These are phyloP conservation scores for Potamarius usumacintae DNA, from an alignment of 2,113 vertebrate genomes.

Conservation along the genomic window DNA sequence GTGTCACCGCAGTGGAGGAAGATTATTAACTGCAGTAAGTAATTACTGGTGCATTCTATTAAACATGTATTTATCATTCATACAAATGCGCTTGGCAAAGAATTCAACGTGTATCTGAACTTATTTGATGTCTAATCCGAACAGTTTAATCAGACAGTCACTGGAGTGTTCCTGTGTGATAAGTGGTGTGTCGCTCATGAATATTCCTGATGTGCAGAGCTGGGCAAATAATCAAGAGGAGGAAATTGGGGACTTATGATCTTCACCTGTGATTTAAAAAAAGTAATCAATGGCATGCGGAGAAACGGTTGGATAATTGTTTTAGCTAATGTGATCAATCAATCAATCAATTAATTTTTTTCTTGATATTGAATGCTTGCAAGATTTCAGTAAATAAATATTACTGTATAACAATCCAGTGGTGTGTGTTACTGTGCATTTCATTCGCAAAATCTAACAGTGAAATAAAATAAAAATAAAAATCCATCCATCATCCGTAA, in stretches of 20 bases:
- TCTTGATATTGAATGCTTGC: not conserved
- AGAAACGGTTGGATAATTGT: not conserved
- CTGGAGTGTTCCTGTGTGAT: not conserved
- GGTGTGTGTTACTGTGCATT: constrained; percentile 2
- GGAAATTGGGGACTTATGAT: not conserved
- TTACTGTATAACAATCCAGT: not conserved
- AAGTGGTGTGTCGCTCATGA: not conserved
- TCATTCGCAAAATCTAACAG: not conserved
- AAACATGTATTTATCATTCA: not conserved
- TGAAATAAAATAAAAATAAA: not conserved
- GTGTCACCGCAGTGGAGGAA: constrained; percentile 71
- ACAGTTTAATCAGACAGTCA: not conserved
- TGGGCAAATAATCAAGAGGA: not conserved
- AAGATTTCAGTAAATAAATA: not conserved
- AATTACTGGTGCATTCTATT: not conserved
- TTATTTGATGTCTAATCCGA: not conserved
- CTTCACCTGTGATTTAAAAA: not conserved
- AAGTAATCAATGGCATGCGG: not conserved
- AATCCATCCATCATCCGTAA: no score
- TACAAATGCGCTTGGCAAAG: not conserved
- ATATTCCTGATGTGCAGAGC: not conserved
- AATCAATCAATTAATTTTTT: not conserved
- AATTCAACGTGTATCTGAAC: not conserved
- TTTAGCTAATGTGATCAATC: not conserved
- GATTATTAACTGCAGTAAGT: constrained; percentile 71